Base-by-base conservation (phyloP, 2,113 vertebrate genomes). In the Lamprologus ornatipinnis region DNA sequence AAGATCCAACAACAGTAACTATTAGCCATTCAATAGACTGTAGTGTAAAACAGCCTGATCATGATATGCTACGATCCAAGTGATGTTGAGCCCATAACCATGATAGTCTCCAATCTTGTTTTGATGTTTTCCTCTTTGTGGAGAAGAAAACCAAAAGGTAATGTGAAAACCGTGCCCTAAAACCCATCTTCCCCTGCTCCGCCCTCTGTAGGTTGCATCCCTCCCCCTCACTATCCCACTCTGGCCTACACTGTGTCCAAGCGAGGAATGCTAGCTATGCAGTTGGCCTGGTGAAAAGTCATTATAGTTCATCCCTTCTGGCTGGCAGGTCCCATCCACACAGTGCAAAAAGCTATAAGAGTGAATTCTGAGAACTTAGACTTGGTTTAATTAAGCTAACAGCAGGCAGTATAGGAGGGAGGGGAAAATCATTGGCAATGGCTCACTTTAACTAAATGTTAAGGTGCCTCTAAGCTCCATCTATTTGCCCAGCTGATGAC, bases 251-350 rank as follows among this genome's bases (percentile, higher is more conserved):
- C 84, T 91, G 83, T 75, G 81, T 92, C 87, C 85, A 87, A 87
- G 81, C 15, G 65, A 94, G 88, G 95, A 96, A 96, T 96, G 93
- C 81, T 87, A 94, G 86, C 83, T 93, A 96, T 96, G 95, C 92
- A 89, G 88, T 45, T 40, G 11, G 89, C 87, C 90, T 89, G 91
- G 91, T 94, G 84, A 95, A 93, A 95, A 95, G 94, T 92, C 92
- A 94, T 94, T 93, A 90, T 87, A 89, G 83, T 85, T 75, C 60
- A 93, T 83, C 91, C 92, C 91, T 87, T 85, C 91, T 87, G 86
- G 91, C 89, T 85, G 87, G 88, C 89, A 91, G 91, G 88, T 93
- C 89, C 51, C 73, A 80, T 92, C 88, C 91, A 83, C 91, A 89
- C 33, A 63, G 81, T 63, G 80, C 60, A 85, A 57, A 81, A 83